phyloP scores from a whole-genome alignment of 2,113 vertebrate genomes.

The Chionis minor region DNA sequence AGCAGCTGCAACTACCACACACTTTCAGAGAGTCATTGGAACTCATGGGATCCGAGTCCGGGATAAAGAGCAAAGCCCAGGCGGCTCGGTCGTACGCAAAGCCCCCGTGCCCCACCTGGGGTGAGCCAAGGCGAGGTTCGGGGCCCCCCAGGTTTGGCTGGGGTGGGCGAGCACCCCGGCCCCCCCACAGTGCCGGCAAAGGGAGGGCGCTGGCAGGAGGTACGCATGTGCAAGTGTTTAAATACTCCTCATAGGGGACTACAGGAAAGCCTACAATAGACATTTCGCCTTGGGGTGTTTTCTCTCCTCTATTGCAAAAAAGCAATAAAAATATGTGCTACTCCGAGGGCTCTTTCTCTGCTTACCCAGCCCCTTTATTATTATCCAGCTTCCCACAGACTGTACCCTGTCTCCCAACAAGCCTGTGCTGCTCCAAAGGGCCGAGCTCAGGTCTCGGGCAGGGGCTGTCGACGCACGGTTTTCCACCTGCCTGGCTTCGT shows the following conservation, averaged over 20 bases:
- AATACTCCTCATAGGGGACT: not conserved
- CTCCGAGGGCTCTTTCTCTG: not conserved
- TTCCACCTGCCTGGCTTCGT: not conserved
- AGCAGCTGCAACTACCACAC: slow-evolving; percentile 44
- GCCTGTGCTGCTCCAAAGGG: not conserved
- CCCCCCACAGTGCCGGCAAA: rapidly evolving
- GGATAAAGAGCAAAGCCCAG: slow-evolving; percentile 1
- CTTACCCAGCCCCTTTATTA: slow-evolving; percentile 21
- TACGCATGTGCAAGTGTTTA: not conserved
- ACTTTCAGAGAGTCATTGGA: slow-evolving; percentile 4
- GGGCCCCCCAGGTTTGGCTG: not conserved
- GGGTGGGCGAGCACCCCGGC: not conserved
- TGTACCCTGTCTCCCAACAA: not conserved
- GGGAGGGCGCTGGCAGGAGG: not conserved
- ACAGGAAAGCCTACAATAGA: slow-evolving; percentile 9
- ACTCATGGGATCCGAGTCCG: not conserved
- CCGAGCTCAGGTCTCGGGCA: not conserved
- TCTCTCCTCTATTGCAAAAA: not conserved
- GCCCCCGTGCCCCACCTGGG: not conserved
- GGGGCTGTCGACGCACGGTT: rapidly evolving
- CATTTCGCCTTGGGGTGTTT: slow-evolving; percentile 41
- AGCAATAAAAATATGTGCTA: slow-evolving; percentile 28
- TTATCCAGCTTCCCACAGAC: not conserved
- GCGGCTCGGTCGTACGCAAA: not conserved
- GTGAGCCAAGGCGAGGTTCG: rapidly evolving